These are phyloP conservation scores for Torymus auratus DNA, from an alignment of 2,888 invertebrate genomes.

Conservation along the genomic window DNA sequence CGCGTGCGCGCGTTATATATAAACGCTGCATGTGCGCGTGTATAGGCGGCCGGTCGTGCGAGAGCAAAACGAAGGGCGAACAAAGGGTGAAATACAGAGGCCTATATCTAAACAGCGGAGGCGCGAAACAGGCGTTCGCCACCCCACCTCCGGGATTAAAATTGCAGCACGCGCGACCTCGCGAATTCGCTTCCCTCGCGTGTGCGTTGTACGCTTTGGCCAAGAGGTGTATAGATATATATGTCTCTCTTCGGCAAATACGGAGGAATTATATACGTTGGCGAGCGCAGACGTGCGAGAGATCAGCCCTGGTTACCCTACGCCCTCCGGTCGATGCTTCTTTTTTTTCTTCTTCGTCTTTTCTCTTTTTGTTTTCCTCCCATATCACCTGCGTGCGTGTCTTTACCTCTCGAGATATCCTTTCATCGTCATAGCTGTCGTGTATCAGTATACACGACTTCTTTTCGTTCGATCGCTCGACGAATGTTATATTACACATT, in stretches of 20 bases:
- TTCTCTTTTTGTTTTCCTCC: no score
- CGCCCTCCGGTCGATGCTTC: background rate
- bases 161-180: constrained; percentile 46
- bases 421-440: no score
- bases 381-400: no score
- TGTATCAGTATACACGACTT: no score
- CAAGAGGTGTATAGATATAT: background rate
- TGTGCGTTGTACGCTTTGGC: constrained; percentile 32
- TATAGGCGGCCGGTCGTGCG: background rate
- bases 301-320: background rate
- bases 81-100: constrained; percentile 56
- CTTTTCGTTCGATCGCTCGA: no score
- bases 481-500: no score
- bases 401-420: no score
- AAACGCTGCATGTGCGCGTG: background rate
- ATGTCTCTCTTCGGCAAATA: constrained; percentile 62
- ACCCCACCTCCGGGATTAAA: constrained; percentile 52
- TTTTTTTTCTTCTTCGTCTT: background rate
- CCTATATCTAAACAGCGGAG: constrained; percentile 50
- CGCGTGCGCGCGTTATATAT: constrained; percentile 29
- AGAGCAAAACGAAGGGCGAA: constrained; percentile 49
- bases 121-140: constrained; percentile 23
- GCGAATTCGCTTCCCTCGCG: background rate
- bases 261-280: constrained; percentile 61
- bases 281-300: background rate